Conservation (phyloP, 2,113 vertebrate species). For the Caretta caretta region DNA sequence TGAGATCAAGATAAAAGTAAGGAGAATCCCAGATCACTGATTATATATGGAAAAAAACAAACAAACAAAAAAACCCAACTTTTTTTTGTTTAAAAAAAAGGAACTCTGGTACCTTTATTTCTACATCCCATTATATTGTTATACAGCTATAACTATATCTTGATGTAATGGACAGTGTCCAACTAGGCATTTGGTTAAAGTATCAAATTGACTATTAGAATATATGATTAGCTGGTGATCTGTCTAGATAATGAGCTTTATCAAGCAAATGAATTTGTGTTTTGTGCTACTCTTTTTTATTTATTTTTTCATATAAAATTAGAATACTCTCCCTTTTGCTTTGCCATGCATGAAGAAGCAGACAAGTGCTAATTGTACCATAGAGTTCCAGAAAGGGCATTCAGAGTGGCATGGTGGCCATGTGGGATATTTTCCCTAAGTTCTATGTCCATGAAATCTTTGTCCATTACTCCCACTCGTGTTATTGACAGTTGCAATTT, state of each 20-base stretch:
- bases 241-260: too few relatives aligned
- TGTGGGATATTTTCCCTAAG: neutral
- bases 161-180: neutral
- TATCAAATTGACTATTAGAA: rapidly evolving
- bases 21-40: too few relatives aligned
- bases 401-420: neutral
- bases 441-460: neutral
- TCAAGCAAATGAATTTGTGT: too few relatives aligned
- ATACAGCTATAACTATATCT: neutral
- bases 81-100: neutral
- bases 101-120: neutral
- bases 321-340: too few relatives aligned
- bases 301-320: too few relatives aligned
- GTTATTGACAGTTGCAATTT: neutral
- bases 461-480: neutral
- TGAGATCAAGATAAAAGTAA: too few relatives aligned
- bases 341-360: too few relatives aligned
- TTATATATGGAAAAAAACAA: too few relatives aligned
- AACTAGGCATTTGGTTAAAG: neutral
- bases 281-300: too few relatives aligned
- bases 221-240: neutral
- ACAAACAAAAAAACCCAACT: neutral
- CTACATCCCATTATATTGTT: neutral
- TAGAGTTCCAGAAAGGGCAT: neutral
- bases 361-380: neutral